Base-by-base conservation (phyloP, 2,113 vertebrate species). In the Bambusicola thoracicus region DNA sequence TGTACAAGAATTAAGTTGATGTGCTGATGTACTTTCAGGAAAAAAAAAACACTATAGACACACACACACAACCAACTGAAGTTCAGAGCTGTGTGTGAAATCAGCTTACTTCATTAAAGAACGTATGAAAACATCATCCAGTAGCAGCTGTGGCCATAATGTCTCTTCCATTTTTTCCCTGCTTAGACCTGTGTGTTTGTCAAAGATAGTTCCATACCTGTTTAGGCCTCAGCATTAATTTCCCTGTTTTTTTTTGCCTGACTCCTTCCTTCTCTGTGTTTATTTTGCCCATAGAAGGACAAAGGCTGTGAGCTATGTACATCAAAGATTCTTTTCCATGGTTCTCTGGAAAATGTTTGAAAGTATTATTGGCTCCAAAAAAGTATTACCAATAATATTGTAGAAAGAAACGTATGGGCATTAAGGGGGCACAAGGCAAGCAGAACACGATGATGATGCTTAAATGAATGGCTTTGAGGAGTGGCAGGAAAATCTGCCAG, bases 261-360 rank as follows among this genome's bases (percentile, higher is more conserved):
- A 10, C 29, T 61, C 27, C 34, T 76, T 61, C 19, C 0, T 2
- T 74, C 11, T 80, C 18, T n/a, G 32, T 4, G 1, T 27, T 65
- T 72, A 13, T 15, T 79, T 70, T 40, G 27, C 41, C 7, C 34
- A 7, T 40, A 30, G 49, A 73, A 85, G 44, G 29, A 40, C 11
- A 61, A 30, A 65, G 2, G 8, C 30, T 68, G 46, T 24, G 8
- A 44, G 66, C 32, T 51, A 10, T 56, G 11, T 46, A 34, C 30
- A 43, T 7, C 22, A 59, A 65, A 43, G 55, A 11, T 36, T 59
- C 34, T 41, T 49, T 44, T 40, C 40, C 40, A 0, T 22, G 34
- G 18, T 20, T 68, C 11, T 32, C 67, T 81, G 41, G 34, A 80
- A 77, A 11, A 34, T 18, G 10, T 40, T 56, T 61, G 41, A 6